phyloP scores from a whole-genome alignment of 2,888 invertebrate species.

The Ditylenchus weischeri region DNA sequence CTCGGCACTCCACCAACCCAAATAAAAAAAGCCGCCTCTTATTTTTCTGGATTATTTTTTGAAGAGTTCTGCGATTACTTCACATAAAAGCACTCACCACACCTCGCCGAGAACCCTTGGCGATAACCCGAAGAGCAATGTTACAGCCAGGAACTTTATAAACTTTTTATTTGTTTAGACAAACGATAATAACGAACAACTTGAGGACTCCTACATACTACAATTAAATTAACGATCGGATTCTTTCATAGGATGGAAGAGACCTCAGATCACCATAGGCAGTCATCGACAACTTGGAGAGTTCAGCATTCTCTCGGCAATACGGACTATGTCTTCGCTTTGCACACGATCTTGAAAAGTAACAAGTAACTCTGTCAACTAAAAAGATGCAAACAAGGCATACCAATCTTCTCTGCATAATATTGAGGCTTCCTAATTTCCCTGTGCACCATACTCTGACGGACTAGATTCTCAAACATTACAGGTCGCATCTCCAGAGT shows the following conservation, averaged over 20 bases:
- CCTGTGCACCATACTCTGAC: constrained; percentile 93
- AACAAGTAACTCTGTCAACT: constrained; percentile 12
- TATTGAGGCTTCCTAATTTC: constrained; percentile 81
- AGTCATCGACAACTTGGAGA: constrained; percentile 81
- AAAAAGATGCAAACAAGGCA: constrained; percentile 37
- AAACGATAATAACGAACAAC: background rate
- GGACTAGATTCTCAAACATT: constrained; percentile 94
- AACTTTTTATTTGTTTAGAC: too few species aligned
- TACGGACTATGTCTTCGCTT: constrained; percentile 74
- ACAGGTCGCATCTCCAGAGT: constrained; percentile 96
- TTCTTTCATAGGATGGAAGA: constrained; percentile 34
- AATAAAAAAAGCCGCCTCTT: too few species aligned
- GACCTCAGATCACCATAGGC: constrained; percentile 70
- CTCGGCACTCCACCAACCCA: too few species aligned
- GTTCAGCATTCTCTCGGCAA: constrained; percentile 78
- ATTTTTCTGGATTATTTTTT: too few species aligned
- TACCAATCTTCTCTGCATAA: constrained; percentile 89
- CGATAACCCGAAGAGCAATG: too few species aligned
- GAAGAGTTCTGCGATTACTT: too few species aligned
- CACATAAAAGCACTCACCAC: too few species aligned
- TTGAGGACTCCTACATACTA: background rate
- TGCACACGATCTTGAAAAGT: constrained; percentile 33
- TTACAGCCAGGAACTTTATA: too few species aligned
- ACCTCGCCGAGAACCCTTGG: too few species aligned
- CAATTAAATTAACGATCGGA: constrained; percentile 19